Evolutionary conservation across 2,797 vertebrate species (phyloP).

Genomic region (Artibeus lituratus): DNA sequence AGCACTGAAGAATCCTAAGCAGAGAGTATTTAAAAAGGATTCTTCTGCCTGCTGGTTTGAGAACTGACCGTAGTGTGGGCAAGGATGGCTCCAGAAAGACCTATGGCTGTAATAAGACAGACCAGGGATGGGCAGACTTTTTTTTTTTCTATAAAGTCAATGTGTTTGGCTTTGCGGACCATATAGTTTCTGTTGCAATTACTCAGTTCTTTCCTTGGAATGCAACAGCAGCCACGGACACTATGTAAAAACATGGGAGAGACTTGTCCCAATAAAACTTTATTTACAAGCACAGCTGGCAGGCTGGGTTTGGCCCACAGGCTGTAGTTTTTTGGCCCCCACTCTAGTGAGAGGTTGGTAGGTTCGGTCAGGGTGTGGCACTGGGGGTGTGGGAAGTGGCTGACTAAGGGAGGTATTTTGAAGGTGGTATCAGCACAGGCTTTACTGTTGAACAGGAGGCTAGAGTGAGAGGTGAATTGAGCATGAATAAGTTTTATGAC

Average conservation of each 20-base stretch:
- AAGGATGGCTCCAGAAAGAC: neutral
- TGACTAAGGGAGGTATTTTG: neutral
- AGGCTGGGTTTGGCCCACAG: neutral
- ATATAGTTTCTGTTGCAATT: neutral
- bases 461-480: neutral
- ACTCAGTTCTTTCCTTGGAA: neutral
- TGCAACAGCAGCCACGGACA: neutral
- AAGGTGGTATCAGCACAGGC: neutral
- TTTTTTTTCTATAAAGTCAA: neutral
- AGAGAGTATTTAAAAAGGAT: neutral
- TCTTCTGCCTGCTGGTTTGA: neutral
- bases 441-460: neutral
- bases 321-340: neutral
- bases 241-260: neutral
- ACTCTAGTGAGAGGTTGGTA: neutral
- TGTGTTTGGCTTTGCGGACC: neutral
- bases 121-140: neutral
- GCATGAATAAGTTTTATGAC: neutral
- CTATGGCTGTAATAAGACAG: neutral
- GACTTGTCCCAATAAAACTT: conserved; percentile 28
- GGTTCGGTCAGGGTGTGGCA: neutral
- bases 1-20: neutral
- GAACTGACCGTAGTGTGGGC: neutral
- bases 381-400: neutral
- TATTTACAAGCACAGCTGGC: conserved; percentile 17